Evolutionary conservation across 1,140 invertebrate species (phyloP).

Genomic region (Diplogasteroides magnus): DNA sequence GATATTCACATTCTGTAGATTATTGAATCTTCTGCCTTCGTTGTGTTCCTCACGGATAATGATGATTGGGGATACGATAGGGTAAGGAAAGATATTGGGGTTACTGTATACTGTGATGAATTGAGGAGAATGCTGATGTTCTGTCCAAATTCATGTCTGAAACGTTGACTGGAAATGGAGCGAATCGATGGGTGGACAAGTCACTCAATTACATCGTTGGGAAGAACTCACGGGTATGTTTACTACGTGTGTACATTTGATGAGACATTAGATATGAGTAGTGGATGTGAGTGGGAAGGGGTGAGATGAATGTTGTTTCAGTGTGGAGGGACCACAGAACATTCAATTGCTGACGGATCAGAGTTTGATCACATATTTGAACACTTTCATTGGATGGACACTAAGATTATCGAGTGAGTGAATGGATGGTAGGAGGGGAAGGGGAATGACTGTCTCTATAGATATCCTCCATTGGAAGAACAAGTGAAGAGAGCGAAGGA

Average conservation of each 20-base stretch:
- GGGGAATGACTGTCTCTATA: conserved; percentile 4
- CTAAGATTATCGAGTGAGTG: conserved; percentile 16
- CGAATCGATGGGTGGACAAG: conserved; percentile 91
- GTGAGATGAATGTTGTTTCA: conserved; percentile 24
- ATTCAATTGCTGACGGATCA: conserved; percentile 68
- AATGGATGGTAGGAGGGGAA: background rate
- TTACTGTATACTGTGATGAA: background rate
- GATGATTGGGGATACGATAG: conserved; percentile 29
- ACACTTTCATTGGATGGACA: conserved; percentile 33
- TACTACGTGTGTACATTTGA: too few relatives aligned
- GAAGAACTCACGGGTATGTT: conserved; percentile 90
- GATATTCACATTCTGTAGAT: too few relatives aligned
- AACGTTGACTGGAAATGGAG: conserved; percentile 85
- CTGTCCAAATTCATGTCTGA: conserved; percentile 22
- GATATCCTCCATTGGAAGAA: conserved; percentile 24
- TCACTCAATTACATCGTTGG: conserved; percentile 90
- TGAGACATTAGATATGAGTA: background rate
- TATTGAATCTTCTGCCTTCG: conserved; percentile 39
- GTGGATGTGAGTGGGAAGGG: background rate
- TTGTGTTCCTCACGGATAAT: conserved; percentile 35
- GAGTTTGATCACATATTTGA: conserved; percentile 45
- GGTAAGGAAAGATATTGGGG: conserved; percentile 1
- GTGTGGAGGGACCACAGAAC: conserved; percentile 84
- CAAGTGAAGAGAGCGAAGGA: conserved; percentile 16
- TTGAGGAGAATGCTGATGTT: conserved; percentile 19